Percentiles rank a stretch among this genome's conserved stretches.
phyloP scores from a whole-genome alignment of 2,888 invertebrate genomes.

The Aspidiotus rigidus region DNA sequence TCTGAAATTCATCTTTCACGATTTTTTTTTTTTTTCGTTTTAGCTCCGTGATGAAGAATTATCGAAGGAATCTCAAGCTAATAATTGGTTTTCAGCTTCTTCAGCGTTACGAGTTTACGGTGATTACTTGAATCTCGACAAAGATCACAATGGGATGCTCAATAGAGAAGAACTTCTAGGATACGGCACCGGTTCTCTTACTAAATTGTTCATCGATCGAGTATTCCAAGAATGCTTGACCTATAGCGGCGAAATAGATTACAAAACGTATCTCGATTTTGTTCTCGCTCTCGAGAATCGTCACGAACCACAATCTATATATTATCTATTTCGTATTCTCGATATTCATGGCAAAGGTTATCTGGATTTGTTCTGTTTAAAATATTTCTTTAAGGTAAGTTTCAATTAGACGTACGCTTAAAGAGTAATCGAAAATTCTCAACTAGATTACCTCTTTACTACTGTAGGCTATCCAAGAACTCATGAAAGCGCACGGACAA shows the following conservation, averaged over 20 bases:
- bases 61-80: slow-evolving; percentile 73
- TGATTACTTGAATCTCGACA: slow-evolving; percentile 85
- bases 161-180: slow-evolving; percentile 80
- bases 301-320: slow-evolving; percentile 79
- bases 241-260: slow-evolving; percentile 92
- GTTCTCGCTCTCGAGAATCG: slow-evolving; percentile 87
- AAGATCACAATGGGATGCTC: slow-evolving; percentile 92
- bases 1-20: background rate
- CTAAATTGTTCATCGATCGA: slow-evolving; percentile 79
- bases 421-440: too few relatives aligned
- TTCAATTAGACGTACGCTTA: background rate
- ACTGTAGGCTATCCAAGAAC: slow-evolving; percentile 77
- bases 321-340: slow-evolving; percentile 81
- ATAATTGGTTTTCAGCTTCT: slow-evolving; percentile 85
- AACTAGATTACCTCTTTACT: too few relatives aligned
- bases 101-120: slow-evolving; percentile 85
- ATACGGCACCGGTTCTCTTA: slow-evolving; percentile 84
- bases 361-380: slow-evolving; percentile 78
- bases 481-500: slow-evolving; percentile 77
- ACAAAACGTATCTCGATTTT: slow-evolving; percentile 91
- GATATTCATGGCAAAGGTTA: slow-evolving; percentile 83
- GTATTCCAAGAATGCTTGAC: slow-evolving; percentile 93
- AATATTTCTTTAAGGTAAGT: slow-evolving; percentile 78
- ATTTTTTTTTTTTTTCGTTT: slow-evolving; percentile 27
- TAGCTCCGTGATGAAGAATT: slow-evolving; percentile 72